Evolutionary conservation across 2,888 invertebrate species (phyloP).

Genomic region (Rotaria sp.): DNA sequence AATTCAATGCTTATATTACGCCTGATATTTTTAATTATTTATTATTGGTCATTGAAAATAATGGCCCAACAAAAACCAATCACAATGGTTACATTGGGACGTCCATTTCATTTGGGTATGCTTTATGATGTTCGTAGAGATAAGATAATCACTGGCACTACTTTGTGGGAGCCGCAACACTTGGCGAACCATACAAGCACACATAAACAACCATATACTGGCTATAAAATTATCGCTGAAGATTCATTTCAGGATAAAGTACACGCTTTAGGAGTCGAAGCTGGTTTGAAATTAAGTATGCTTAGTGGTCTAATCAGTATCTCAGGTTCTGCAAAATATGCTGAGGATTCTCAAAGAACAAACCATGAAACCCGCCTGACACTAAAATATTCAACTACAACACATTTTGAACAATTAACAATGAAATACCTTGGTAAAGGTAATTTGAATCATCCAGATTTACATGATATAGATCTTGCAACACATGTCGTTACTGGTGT

Average conservation of each 20-base stretch:
- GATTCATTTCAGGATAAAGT: background rate
- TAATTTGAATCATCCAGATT: background rate
- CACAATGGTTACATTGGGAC: background rate
- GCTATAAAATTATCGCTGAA: background rate
- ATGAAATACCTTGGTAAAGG: slow-evolving; percentile 1
- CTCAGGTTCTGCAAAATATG: slow-evolving; percentile 6
- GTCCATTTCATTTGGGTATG: background rate
- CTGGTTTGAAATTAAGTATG: background rate
- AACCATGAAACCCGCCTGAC: background rate
- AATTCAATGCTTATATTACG: background rate
- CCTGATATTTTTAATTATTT: background rate
- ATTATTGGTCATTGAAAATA: background rate
- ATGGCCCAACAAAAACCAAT: background rate
- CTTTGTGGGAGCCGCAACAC: background rate
- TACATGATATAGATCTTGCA: background rate
- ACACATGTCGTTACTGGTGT: slow-evolving; percentile 2
- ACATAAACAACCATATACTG: background rate
- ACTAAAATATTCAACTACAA: slow-evolving; percentile 23
- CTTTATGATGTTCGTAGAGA: background rate
- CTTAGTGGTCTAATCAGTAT: background rate
- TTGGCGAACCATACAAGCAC: background rate
- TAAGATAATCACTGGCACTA: background rate
- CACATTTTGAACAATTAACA: background rate
- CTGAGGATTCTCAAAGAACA: background rate
- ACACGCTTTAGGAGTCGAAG: background rate